Base-by-base conservation (phyloP, 2,888 invertebrate species). In the Ormyrus pomaceus region DNA sequence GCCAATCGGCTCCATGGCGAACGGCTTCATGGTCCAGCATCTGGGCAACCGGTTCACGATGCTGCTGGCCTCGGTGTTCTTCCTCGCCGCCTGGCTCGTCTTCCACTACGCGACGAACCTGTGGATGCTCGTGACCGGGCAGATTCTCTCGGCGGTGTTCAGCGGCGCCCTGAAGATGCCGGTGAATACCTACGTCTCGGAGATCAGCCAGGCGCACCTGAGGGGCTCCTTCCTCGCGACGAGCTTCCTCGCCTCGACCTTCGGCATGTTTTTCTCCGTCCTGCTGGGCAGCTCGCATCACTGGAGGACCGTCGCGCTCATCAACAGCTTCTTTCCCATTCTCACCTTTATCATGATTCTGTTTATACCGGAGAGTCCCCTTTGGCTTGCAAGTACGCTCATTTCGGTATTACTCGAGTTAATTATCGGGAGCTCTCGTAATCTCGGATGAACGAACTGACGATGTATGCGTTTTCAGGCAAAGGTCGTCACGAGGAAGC, bases 381-480 rank as follows among this genome's bases (percentile, higher is more conserved):
- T 69, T 13, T 81, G 81, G 81, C 78, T 81, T 4, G 81, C 78
- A 48, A 58, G 81, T 81, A 59, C 8, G 77, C 19, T 19, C 19
- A 13, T 13, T 13, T 13, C 13, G 13, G 13, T 13, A 13, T 13
- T 13, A 13, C 13, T 13, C 13, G 13, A 13, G 13, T 13, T 13
- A 13, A 0, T 0, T 13, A 13, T 13, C 13, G 13, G 13, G 13
- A 13, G 13, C 13, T 13, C 13, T 13, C 13, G 13, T 13, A 13
- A 13, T 13, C 13, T 13, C 13, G 13, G 13, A 13, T 13, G 13
- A 13, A 13, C 13, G 13, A 13, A 13, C 13, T 19, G 19, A 19
- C 19, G 19, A 19, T 19, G 1, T 2, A 1, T 2, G 19, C 19
- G 19, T 19, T 19, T 19, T 19, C 19, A 81, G 81, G 70, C n/a